Evolutionary conservation across 1,140 invertebrate genomes (phyloP), one percentile per base, ranked within the genome.

Genomic region (Neodiprion fabricii): DNA sequence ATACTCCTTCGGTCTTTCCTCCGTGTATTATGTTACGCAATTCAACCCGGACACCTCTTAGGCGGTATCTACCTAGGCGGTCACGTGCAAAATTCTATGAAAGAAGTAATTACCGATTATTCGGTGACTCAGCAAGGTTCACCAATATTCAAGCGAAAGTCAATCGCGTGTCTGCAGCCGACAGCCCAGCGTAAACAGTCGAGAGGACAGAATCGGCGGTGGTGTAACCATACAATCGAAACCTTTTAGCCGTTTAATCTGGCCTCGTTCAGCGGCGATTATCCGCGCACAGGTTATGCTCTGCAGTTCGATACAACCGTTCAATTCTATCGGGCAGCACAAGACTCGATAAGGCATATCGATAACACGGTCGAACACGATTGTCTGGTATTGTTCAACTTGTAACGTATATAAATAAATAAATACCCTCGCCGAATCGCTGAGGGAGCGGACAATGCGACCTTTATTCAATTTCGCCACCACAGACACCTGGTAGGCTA

Each of bases 81-180:
- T 61, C n/a, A 61, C 53, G 11, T 61, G 53, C 28, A 40, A 40
- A 40, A 40, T 61, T 61, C n/a, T 61, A 8, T 61, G 53, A 61
- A 61, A 61, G 11, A 17, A 61, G 53, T 61, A 61, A 14, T 61
- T 61, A 61, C 53, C 53, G n/a, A 61, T 61, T 61, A 61, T 61
- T 61, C 11, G 53, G 11, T 17, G 53, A 17, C 53, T 17, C 11
- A 61, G 3, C 53, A 17, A 17, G 53, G 53, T 61, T 12, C 53
- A 61, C 28, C 53, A 61, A 61, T 61, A 61, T 61, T 61, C n/a
- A 61, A 61, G 53, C 53, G 53, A 61, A 61, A 61, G 53, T 61
- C 53, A 17, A 14, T 61, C n/a, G 53, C 53, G 11, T 12, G 53
- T 61, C 17, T 61, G 53, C 53, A 17, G n/a, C 4, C 8, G 53